phyloP scores from a whole-genome alignment of 2,113 vertebrate species.

The Speoplatyrhinus poulsoni region DNA sequence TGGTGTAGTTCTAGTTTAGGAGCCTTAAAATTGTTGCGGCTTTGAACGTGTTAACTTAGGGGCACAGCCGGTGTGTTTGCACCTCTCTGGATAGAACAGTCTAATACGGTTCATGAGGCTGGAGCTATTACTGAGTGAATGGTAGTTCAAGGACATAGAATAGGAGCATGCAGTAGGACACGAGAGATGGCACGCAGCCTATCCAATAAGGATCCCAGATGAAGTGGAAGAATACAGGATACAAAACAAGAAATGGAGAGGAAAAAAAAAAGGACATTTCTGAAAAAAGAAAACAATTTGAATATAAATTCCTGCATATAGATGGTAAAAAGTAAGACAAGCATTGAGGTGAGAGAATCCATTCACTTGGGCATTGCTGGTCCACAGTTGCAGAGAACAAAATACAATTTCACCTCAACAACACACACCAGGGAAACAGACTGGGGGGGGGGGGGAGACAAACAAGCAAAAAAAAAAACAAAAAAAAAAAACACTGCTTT shows the following conservation, averaged over 20 bases:
- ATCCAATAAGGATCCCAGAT: not conserved
- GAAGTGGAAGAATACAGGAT: not conserved
- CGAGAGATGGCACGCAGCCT: not conserved
- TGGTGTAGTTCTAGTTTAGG: no score
- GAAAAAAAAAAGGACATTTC: not conserved
- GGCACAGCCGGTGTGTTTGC: not conserved
- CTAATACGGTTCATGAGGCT: not conserved
- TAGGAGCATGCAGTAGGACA: not conserved
- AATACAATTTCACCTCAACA: not conserved
- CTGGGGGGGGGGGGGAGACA: no score
- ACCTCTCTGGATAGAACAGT: not conserved
- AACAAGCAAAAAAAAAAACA: no score
- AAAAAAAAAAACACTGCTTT: not conserved
- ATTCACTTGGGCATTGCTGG: slow-evolving; percentile 1
- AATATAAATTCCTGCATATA: not conserved
- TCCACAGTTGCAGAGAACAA: not conserved
- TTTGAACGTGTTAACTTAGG: no score
- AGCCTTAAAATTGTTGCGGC: no score
- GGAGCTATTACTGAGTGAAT: not conserved
- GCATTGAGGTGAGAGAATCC: slow-evolving; percentile 6
- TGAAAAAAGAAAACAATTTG: slow-evolving; percentile 8
- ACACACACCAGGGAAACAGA: not conserved
- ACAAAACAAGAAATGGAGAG: not conserved
- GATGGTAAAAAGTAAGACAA: slow-evolving; percentile 10
- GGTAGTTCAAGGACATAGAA: not conserved